Evolutionary conservation across 2,113 vertebrate species (phyloP), one percentile per base, ranked within the genome.

Genomic region (Chinchilla lanigera): DNA sequence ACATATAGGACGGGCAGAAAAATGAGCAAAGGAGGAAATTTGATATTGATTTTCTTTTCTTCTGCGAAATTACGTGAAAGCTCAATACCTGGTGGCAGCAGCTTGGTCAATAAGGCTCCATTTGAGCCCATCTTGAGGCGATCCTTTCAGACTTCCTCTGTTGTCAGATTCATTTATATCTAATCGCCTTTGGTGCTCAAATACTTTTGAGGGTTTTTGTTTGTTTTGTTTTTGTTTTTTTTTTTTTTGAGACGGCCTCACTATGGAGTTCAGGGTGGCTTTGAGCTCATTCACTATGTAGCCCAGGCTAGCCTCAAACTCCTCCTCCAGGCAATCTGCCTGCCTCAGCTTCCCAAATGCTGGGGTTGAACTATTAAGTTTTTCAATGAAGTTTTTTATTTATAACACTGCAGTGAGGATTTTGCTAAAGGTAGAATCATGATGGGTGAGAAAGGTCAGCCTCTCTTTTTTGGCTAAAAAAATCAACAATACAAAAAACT

Each of bases 31-130:
- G 88, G 92, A 93, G 95, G 97, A 97, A 98, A 98, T 98, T 95
- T 93, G 94, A 52, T 97, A 98, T 98, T 97, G 98, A 98, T 98
- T 98, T 98, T 69, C 82, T 95, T 96, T 96, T 95, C 82, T 97
- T 93, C 93, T 89, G 88, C 89, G 93, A 97, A 95, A 97, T 96
- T 86, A 87, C 83, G 30, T 91, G 94, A 86, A 82, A 71, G 89
- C 78, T 95, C 96, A 73, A 73, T 95, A 71, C 63, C 97, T 77
- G 95, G 52, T 73, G 91, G 84, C 85, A 80, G 89, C 11, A 85
- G 58, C 75, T 80, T 35, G 82, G 91, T 98, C 97, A 96, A 90
- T 96, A 94, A 85, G 38, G 41, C n/a, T 96, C 89, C 94, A 92
- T 89, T 93, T 90, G 96, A 96, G 92, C 71, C 89, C 93, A 88